A percentile compares a stretch with the other conserved stretches of the same genome.
These are phyloP conservation scores for Lepidotrigona ventralis DNA, from an alignment of 1,140 invertebrate species.

Conservation along the genomic window DNA sequence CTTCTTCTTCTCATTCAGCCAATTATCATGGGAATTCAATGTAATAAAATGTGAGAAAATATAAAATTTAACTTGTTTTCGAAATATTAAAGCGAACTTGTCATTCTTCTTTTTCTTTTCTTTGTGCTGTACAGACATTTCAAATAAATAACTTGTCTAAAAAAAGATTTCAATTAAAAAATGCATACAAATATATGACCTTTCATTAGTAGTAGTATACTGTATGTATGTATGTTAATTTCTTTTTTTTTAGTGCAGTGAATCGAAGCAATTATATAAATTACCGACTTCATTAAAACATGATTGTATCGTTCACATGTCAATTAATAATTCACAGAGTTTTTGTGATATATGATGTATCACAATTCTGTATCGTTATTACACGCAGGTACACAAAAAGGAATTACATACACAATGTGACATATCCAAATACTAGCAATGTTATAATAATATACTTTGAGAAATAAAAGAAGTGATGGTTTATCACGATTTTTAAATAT, in stretches of 20 bases:
- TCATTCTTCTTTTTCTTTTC: not conserved
- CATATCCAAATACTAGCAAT: conserved; percentile 60
- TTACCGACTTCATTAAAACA: not conserved
- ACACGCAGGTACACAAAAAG: conserved; percentile 62
- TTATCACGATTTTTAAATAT: conserved; percentile 41
- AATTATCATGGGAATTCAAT: conserved; percentile 9
- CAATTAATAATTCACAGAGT: conserved; percentile 27
- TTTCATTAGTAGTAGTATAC: not conserved
- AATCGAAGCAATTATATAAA: not conserved
- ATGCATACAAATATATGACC: not conserved
- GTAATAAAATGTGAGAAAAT: conserved; percentile 6
- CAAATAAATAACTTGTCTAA: not conserved
- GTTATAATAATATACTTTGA: conserved; percentile 45
- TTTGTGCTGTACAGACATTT: conserved; percentile 13
- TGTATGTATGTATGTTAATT: not conserved
- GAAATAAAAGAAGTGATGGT: conserved; percentile 37
- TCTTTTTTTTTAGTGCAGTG: not conserved
- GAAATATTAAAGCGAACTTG: not conserved
- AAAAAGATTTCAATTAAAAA: not conserved
- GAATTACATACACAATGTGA: conserved; percentile 63
- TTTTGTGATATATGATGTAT: conserved; percentile 17
- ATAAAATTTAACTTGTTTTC: not conserved
- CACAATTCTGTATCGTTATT: conserved; percentile 47
- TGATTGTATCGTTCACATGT: not conserved
- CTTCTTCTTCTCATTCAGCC: not conserved